Conservation (phyloP, 2,797 vertebrate species). For the Poliocrania exsul region DNA sequence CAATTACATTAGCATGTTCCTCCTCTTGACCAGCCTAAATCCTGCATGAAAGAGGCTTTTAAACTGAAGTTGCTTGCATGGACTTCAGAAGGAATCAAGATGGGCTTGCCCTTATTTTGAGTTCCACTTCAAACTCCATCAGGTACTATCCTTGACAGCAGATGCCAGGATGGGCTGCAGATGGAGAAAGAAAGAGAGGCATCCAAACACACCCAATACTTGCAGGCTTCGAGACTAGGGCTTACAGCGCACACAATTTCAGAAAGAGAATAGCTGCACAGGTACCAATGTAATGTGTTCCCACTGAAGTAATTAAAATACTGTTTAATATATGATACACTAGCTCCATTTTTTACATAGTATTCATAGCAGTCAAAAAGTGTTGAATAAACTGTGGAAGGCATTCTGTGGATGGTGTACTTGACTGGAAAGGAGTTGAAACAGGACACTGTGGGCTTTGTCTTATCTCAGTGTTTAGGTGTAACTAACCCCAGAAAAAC, state of each 20-base stretch:
- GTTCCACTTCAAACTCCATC: not conserved
- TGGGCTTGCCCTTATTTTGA: not conserved
- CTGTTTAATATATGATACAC: not conserved
- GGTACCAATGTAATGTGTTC: not conserved
- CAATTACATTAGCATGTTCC: not conserved
- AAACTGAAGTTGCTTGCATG: not conserved
- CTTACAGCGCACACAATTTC: not conserved
- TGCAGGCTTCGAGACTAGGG: not conserved
- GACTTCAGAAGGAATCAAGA: not conserved
- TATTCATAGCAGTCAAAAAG: not conserved
- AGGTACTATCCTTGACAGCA: not conserved
- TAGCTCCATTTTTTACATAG: not conserved
- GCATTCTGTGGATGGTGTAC: not conserved
- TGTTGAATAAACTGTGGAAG: not conserved
- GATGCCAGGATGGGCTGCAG: not conserved
- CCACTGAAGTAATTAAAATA: not conserved
- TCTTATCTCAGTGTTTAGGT: not conserved
- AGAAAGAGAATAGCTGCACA: not conserved
- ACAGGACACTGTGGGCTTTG: not conserved
- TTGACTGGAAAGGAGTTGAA: not conserved
- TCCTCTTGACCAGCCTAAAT: not conserved
- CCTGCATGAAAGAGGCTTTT: not conserved
- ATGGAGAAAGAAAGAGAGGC: not conserved
- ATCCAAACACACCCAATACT: not conserved
- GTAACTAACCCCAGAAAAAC: not conserved